These are phyloP conservation scores for Clepsis dumicolana DNA, from an alignment of 2,888 invertebrate species.

Conservation along the genomic window DNA sequence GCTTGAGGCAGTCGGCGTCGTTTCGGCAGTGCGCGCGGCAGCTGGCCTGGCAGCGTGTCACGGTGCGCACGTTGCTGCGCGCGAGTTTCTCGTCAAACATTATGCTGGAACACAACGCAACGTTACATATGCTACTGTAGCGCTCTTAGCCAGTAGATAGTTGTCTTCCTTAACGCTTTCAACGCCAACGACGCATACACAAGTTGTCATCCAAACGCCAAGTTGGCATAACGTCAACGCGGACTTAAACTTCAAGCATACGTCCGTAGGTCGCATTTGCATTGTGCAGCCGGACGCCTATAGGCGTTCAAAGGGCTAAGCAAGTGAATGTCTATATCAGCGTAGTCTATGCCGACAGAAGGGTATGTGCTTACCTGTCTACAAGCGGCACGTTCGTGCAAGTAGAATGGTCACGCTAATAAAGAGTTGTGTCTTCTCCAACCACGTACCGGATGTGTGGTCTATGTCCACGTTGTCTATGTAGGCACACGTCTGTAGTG, in stretches of 20 bases:
- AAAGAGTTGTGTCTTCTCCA: constrained; percentile 78
- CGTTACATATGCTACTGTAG: too few species aligned
- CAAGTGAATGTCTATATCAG: too few species aligned
- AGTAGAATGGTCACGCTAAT: constrained; percentile 79
- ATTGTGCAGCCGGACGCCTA: too few species aligned
- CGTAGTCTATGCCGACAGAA: not conserved
- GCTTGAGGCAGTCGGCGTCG: constrained; percentile 78
- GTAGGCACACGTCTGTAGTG: not conserved
- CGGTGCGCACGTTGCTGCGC: constrained; percentile 74
- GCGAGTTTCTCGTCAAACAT: constrained; percentile 79
- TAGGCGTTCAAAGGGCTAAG: too few species aligned
- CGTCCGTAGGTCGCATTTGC: too few species aligned
- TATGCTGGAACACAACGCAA: constrained; percentile 56
- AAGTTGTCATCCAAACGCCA: too few species aligned
- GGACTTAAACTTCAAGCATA: too few species aligned
- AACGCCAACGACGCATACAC: too few species aligned
- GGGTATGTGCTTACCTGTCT: constrained; percentile 73
- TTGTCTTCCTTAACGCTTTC: too few species aligned
- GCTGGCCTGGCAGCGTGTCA: constrained; percentile 77
- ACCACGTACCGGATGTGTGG: constrained; percentile 78
- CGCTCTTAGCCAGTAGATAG: too few species aligned
- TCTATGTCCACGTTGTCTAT: constrained; percentile 49
- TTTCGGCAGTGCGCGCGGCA: constrained; percentile 79
- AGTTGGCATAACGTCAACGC: too few species aligned
- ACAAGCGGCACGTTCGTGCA: constrained; percentile 81